These are phyloP conservation scores for Chrysolophus pictus DNA, from an alignment of 2,797 vertebrate species.

Conservation along the genomic window DNA sequence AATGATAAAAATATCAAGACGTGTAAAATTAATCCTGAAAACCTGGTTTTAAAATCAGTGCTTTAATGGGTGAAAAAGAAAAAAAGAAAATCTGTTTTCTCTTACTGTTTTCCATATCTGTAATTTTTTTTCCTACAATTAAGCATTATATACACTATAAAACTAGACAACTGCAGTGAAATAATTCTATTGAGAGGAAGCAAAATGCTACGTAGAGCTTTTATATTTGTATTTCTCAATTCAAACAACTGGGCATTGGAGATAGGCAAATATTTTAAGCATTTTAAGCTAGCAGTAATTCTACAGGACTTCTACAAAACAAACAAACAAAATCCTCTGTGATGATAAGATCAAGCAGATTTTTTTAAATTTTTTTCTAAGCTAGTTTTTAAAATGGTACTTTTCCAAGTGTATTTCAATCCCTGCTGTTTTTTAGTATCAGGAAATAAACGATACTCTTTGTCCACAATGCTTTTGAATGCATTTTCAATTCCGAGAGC, in stretches of 20 bases:
- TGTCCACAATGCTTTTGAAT: not conserved
- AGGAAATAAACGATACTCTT: not conserved
- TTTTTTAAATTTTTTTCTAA: not conserved
- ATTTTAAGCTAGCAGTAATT: not conserved
- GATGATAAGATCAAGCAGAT: not conserved
- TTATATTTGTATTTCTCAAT: not conserved
- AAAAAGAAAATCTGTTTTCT: not conserved
- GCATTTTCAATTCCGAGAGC: not conserved
- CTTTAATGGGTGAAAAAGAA: not conserved
- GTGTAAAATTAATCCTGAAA: not conserved
- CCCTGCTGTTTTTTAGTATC: not conserved
- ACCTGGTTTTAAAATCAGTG: not conserved
- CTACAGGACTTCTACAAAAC: not conserved
- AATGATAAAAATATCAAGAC: not conserved
- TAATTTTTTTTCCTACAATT: not conserved
- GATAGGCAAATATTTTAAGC: not conserved
- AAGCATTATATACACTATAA: not conserved
- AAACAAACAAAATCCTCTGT: not conserved
- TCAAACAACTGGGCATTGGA: not conserved
- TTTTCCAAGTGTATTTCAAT: not conserved
- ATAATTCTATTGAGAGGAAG: not conserved
- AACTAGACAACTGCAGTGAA: not conserved
- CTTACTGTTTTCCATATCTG: not conserved
- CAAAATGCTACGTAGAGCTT: not conserved
- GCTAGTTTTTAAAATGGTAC: rapidly evolving